These are phyloP conservation scores for Epizoanthus scotinus DNA, from an alignment of 92 coral and sea anemone genomes.

Conservation along the genomic window DNA sequence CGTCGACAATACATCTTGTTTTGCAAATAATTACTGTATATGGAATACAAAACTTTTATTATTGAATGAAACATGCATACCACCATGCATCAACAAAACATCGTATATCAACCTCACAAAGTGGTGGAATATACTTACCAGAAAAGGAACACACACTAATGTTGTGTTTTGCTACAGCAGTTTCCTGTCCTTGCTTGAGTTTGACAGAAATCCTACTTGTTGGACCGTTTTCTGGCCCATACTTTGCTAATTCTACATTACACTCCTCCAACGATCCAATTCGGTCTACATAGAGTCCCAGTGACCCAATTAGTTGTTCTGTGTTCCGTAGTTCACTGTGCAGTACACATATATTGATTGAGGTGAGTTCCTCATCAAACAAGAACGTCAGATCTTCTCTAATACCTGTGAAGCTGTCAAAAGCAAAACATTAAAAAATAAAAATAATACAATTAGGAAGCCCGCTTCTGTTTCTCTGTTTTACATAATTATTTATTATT, in stretches of 20 bases:
- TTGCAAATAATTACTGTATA: too few species aligned
- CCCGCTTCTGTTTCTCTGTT: background rate
- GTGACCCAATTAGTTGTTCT: constrained; percentile 40
- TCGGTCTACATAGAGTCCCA: constrained; percentile 26
- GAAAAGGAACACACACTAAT: constrained; percentile 43
- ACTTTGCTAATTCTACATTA: constrained; percentile 36
- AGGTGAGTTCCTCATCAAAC: constrained; percentile 30
- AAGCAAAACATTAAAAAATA: constrained; percentile 6
- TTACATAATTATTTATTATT: constrained; percentile 4
- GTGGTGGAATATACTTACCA: constrained; percentile 6
- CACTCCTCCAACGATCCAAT: constrained; percentile 49
- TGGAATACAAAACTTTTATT: too few species aligned
- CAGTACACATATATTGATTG: constrained; percentile 44
- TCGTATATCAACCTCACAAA: too few species aligned
- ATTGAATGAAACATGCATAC: too few species aligned
- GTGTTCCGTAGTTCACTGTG: constrained; percentile 43
- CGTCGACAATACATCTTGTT: too few species aligned
- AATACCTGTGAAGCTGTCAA: constrained; percentile 48
- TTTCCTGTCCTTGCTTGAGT: constrained; percentile 47
- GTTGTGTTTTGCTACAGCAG: constrained; percentile 40
- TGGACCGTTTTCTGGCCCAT: constrained; percentile 41
- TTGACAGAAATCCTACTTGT: constrained; percentile 18
- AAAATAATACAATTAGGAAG: background rate
- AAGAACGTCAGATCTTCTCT: constrained; percentile 48
- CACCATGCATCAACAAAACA: too few species aligned